A percentile compares a stretch with the other conserved stretches of the same genome.
Conservation (phyloP, 2,888 invertebrate genomes). For the Caenorhabditis sinica region DNA sequence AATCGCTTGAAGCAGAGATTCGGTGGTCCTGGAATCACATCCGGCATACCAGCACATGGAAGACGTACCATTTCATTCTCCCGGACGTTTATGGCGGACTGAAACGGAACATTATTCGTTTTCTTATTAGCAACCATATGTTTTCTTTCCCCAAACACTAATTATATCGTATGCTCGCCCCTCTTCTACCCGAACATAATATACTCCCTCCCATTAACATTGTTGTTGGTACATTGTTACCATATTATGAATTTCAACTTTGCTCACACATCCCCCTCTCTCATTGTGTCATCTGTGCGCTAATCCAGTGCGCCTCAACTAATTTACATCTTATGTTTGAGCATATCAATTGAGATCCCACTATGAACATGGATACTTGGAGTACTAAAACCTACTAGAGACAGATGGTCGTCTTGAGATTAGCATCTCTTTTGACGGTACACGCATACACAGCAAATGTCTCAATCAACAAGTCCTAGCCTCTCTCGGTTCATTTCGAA, state of each 20-base stretch:
- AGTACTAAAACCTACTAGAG: not conserved
- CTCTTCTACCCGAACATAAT: no score
- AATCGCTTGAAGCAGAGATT: slow-evolving; percentile 79
- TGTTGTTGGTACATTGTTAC: slow-evolving; percentile 32
- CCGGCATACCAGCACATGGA: slow-evolving; percentile 81
- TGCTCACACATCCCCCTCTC: slow-evolving; percentile 19
- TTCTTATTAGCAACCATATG: slow-evolving; percentile 38
- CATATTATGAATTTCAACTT: slow-evolving; percentile 40
- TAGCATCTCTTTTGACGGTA: slow-evolving; percentile 49
- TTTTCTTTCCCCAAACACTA: slow-evolving; percentile 14
- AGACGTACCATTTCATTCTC: slow-evolving; percentile 80
- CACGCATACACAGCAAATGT: not conserved
- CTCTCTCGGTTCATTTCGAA: not conserved
- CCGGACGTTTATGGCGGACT: slow-evolving; percentile 72
- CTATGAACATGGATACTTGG: slow-evolving; percentile 5
- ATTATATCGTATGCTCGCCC: slow-evolving; percentile 46
- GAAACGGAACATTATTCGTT: slow-evolving; percentile 8
- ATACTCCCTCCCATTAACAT: slow-evolving; percentile 28
- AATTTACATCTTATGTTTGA: slow-evolving; percentile 43
- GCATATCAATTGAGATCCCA: slow-evolving; percentile 43
- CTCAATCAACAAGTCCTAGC: slow-evolving; percentile 60
- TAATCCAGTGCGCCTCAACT: slow-evolving; percentile 45
- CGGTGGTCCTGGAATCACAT: slow-evolving; percentile 81
- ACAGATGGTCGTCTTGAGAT: slow-evolving; percentile 53
- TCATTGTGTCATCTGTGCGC: slow-evolving; percentile 52